Evolutionary conservation across 2,888 invertebrate genomes (phyloP).

Genomic region (Cataglyphis rosenhaueri): DNA sequence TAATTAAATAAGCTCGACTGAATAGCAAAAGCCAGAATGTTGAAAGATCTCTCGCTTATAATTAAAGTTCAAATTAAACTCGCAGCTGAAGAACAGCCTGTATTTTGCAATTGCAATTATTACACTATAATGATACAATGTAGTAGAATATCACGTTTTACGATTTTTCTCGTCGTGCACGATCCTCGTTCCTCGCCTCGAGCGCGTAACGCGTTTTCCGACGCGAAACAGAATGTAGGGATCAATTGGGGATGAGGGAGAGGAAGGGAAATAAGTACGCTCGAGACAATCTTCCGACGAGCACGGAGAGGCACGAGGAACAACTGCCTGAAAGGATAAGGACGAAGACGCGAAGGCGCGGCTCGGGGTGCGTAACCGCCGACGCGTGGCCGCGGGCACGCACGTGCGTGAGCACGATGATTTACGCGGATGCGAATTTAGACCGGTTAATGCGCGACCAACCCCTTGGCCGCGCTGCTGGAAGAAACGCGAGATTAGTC

Average conservation of each 20-base stretch:
- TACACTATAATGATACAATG: neutral
- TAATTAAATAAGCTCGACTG: slow-evolving; percentile 17
- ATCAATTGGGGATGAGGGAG: slow-evolving; percentile 2
- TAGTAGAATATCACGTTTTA: slow-evolving; percentile 3
- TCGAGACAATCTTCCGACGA: slow-evolving; percentile 19
- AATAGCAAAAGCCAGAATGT: no score
- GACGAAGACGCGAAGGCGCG: neutral
- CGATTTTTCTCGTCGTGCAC: slow-evolving; percentile 18
- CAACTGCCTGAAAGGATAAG: neutral
- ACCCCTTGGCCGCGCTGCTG: neutral
- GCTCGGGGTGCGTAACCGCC: neutral
- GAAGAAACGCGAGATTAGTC: slow-evolving; percentile 31
- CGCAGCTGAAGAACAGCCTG: neutral
- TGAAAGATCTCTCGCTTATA: neutral
- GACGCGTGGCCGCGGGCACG: slow-evolving; percentile 57
- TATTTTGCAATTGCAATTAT: slow-evolving; percentile 29
- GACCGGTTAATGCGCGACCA: slow-evolving; percentile 58
- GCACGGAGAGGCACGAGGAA: neutral
- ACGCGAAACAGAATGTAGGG: slow-evolving; percentile 18
- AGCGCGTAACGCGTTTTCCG: slow-evolving; percentile 24
- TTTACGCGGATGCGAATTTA: slow-evolving; percentile 71
- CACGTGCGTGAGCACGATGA: slow-evolving; percentile 63
- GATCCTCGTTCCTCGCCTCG: slow-evolving; percentile 17
- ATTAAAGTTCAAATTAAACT: neutral
- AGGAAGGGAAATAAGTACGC: neutral